phyloP scores from a whole-genome alignment of 2,113 vertebrate genomes.

The Scartelaos histophorus region DNA sequence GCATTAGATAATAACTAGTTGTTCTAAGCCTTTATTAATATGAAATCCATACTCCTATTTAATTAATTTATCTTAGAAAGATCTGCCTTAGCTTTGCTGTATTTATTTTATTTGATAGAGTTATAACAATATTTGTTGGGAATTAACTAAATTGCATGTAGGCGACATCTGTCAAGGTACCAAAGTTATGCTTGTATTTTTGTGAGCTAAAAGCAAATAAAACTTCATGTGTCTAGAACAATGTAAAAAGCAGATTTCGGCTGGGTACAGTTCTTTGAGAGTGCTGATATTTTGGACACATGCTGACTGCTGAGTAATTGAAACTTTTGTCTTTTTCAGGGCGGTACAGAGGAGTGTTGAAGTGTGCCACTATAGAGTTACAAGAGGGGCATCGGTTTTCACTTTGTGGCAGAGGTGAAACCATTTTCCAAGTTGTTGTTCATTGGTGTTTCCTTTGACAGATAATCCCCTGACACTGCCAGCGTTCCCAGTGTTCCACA shows the following conservation, averaged over 20 bases:
- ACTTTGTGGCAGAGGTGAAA: conserved; percentile 15
- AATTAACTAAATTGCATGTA: conserved; percentile 3
- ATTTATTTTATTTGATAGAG: too few species aligned
- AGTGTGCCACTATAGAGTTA: conserved; percentile 2
- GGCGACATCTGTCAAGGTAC: neutral
- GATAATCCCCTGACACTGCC: conserved; percentile 43
- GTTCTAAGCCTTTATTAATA: too few species aligned
- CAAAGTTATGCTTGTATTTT: neutral
- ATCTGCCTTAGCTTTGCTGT: too few species aligned
- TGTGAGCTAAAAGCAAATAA: neutral
- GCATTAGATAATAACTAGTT: too few species aligned
- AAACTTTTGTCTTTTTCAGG: conserved; percentile 1
- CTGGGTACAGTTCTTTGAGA: neutral
- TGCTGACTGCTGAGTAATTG: conserved; percentile 4
- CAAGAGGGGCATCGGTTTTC: conserved; percentile 8
- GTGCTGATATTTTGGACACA: neutral
- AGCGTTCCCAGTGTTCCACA: conserved; percentile 55
- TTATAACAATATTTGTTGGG: too few species aligned
- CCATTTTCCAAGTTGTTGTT: conserved; percentile 16
- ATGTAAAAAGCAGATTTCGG: neutral
- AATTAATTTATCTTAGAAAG: too few species aligned
- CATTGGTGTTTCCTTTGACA: conserved; percentile 32
- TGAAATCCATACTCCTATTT: too few species aligned
- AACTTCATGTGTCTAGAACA: neutral
- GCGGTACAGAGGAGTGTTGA: neutral